A percentile compares a stretch with the other conserved stretches of the same genome.
Evolutionary conservation across 2,888 invertebrate species (phyloP).

Genomic region (Nephrocerus scutellatus): DNA sequence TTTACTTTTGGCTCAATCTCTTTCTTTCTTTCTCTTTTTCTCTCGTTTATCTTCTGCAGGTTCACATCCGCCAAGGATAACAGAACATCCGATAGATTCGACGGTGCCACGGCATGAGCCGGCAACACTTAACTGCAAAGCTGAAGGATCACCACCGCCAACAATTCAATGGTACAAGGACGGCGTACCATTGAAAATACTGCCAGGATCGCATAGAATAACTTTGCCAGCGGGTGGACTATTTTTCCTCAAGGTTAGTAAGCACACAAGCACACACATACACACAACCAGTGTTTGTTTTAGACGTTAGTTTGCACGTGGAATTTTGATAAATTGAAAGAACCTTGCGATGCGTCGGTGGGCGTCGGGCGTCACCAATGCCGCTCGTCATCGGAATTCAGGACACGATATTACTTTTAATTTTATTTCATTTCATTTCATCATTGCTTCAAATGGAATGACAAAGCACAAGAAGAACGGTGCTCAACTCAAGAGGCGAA

Average conservation of each 20-base stretch:
- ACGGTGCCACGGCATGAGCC: slow-evolving; percentile 85
- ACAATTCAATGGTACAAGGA: slow-evolving; percentile 78
- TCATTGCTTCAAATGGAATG: not conserved
- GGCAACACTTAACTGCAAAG: slow-evolving; percentile 85
- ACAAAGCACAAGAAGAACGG: slow-evolving; percentile 6
- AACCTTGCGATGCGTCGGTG: no score
- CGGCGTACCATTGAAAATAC: slow-evolving; percentile 54
- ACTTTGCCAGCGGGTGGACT: slow-evolving; percentile 70
- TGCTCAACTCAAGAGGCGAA: slow-evolving; percentile 9
- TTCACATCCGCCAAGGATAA: slow-evolving; percentile 70
- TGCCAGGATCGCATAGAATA: slow-evolving; percentile 65
- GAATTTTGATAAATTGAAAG: no score
- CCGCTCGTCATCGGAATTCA: no score
- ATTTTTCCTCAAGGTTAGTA: slow-evolving; percentile 63
- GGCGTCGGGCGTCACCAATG: no score
- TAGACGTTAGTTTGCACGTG: no score
- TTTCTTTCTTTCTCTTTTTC: slow-evolving; percentile 10
- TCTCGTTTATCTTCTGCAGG: slow-evolving; percentile 37
- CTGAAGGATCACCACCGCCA: slow-evolving; percentile 73
- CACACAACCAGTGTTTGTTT: no score
- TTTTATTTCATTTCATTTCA: slow-evolving; percentile 20
- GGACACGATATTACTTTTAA: slow-evolving; percentile 18
- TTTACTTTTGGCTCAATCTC: slow-evolving; percentile 4
- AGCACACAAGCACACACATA: no score
- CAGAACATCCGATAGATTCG: slow-evolving; percentile 84